Base-by-base conservation (phyloP, 1,140 invertebrate genomes). In the Cherax destructor region DNA sequence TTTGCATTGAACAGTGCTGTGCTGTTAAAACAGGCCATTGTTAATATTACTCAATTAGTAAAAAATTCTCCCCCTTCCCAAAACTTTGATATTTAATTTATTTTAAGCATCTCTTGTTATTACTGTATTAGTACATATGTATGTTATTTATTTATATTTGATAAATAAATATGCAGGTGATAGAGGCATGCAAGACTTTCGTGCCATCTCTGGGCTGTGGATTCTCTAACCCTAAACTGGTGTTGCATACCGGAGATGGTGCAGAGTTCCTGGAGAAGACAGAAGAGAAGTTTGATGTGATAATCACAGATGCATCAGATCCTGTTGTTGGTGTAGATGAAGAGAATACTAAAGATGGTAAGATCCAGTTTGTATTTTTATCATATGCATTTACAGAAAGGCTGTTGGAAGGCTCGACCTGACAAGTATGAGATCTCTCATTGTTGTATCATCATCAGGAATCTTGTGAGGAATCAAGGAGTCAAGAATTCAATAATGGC, bases 291-390 rank as follows among this genome's bases (percentile, higher is more conserved):
- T 99, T 98, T 95, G 99, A 99, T 95, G 97, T 99, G 49, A 99
- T 99, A 85, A 99, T 99, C 61, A 99, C 99, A 0, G 99, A 99
- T 94, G 99, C 98, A 77, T 99, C 98, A 56, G 99, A 99, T 95
- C 99, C 99, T 21, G 96, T 99, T 69, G 99, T 93, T 4, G n/a
- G 61, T 9, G 77, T 30, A 6, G 91, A 91, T 49, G 86, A 74
- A 1, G 79, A 72, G 5, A 69, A 65, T 1, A 89, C 69, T 1
- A 85, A 92, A 72, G 92, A 91, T 83, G 86, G 87, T 91, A 65
- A 16, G 83, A 5, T 74, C 5, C 52, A 56, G 9, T 56, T 56
- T 9, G 52, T 56, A 56, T 56, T 56, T 56, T 56, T 41, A 41
- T 41, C 30, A 41, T 41, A 41, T 41, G 30, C 30, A 41, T 41